Evolutionary conservation across 2,888 invertebrate species (phyloP).

Genomic region (Pomacea canaliculata): DNA sequence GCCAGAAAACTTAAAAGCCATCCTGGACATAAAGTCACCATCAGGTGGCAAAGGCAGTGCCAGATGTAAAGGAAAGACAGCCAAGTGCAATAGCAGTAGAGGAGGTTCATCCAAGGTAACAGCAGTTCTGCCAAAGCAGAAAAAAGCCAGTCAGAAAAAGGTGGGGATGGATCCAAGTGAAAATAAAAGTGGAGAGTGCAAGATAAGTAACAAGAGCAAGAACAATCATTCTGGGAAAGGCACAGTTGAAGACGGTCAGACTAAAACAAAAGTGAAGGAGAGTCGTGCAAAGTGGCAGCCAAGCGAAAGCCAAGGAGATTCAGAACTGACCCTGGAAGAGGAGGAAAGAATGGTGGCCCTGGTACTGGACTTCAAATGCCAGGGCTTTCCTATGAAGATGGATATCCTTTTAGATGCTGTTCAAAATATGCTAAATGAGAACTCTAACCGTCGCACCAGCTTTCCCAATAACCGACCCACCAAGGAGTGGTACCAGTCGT

Average conservation of each 20-base stretch:
- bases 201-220: too few species aligned
- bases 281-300: constrained; percentile 1
- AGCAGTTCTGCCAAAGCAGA: too few species aligned
- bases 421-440: constrained; percentile 21
- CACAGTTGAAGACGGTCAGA: constrained; percentile 8
- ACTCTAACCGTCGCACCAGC: constrained; percentile 10
- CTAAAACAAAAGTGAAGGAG: constrained; percentile 15
- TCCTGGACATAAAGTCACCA: too few species aligned
- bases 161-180: too few species aligned
- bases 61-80: too few species aligned
- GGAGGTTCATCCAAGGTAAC: too few species aligned
- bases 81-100: too few species aligned
- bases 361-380: constrained; percentile 16
- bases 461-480: constrained; percentile 22
- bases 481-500: constrained; percentile 23
- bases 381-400: constrained; percentile 19
- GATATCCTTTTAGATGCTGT: constrained; percentile 21
- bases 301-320: constrained; percentile 6
- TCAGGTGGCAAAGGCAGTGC: too few species aligned
- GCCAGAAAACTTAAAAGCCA: too few species aligned
- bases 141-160: too few species aligned
- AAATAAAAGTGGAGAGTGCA: too few species aligned
- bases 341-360: constrained; percentile 10
- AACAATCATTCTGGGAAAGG: too few species aligned
- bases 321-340: constrained; percentile 19